Base-by-base conservation (phyloP, 2,888 invertebrate species). In the Helobdella robusta region DNA sequence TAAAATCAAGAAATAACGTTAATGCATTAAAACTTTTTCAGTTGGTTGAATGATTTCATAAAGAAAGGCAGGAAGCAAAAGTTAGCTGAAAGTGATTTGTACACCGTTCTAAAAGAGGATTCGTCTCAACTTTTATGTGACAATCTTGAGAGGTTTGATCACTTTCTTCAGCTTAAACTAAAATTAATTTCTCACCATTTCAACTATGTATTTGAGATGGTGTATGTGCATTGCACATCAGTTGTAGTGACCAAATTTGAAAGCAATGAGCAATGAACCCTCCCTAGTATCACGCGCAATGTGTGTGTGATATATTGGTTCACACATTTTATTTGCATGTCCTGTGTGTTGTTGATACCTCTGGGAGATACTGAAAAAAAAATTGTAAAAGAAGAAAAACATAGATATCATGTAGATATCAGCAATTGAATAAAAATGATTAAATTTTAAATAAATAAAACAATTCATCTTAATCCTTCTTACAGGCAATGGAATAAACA, bases 41-140 rank as follows among this genome's bases (percentile, higher is more conserved):
- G 78, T 72, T 78, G 77, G 77, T 62, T 77, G 65, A 77, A 77
- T 64, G 76, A 76, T 2, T 46, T 77, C 52, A 74, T 78, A 65
- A 72, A 70, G 59, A 73, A 69, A n/a, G 78, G 78, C 5, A 75
- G 74, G 70, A 72, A 72, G 36, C 66, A 73, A n/a, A 72, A 72
- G 11, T 69, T 78, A 34, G 75, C 76, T 64, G 70, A 71, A 32
- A 73, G 74, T n/a, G 78, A 78, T 65, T 73, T 78, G 71, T 78
- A 74, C 71, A 76, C 77, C 73, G 75, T 77, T 0, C 63, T 70
- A 20, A 70, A 70, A 1, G 72, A 73, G 5, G 77, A 78, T 64
- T 72, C 75, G 1, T 75, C 78, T 5, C 70, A 73, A 1, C 59
- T 67, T 18, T 73, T 76, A 8, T 73, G 74, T 28, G 67, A 73